Conservation (phyloP, 2,888 invertebrate species). For the Apodemia zela region DNA sequence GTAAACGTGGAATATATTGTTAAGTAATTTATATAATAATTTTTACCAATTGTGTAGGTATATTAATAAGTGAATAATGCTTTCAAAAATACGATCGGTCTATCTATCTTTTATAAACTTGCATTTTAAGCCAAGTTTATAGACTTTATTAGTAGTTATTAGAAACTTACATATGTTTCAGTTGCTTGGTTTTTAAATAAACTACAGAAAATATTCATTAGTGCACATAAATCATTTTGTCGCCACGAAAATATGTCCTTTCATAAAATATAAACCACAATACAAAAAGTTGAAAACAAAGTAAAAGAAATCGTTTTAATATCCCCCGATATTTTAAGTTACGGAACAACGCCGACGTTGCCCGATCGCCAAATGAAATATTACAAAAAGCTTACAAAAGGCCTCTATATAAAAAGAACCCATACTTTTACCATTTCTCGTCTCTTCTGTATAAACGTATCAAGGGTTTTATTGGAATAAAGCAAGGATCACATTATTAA, state of each 20-base stretch:
- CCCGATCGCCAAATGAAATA: constrained; percentile 29
- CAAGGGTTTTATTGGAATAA: constrained; percentile 30
- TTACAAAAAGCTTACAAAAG: constrained; percentile 34
- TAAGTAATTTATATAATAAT: too few species aligned
- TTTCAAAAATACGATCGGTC: too few species aligned
- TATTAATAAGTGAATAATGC: too few species aligned
- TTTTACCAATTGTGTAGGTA: too few species aligned
- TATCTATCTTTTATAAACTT: too few species aligned
- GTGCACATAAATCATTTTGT: constrained; percentile 14
- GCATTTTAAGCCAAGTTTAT: too few species aligned
- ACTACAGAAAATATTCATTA: constrained; percentile 20
- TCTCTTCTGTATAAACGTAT: constrained; percentile 29
- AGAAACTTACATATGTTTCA: background rate
- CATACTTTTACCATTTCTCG: constrained; percentile 27
- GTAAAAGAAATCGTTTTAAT: constrained; percentile 29
- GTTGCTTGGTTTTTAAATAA: background rate
- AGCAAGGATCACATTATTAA: constrained; percentile 22
- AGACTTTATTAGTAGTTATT: background rate
- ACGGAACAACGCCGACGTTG: constrained; percentile 21
- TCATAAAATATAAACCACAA: constrained; percentile 24
- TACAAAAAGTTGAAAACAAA: constrained; percentile 23
- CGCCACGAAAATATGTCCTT: constrained; percentile 17
- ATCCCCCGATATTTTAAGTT: constrained; percentile 31
- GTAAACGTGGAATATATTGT: too few species aligned
- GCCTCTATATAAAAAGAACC: constrained; percentile 28